Conservation (phyloP, 1,140 invertebrate genomes). For the Trichomalopsis sarcophagae region DNA sequence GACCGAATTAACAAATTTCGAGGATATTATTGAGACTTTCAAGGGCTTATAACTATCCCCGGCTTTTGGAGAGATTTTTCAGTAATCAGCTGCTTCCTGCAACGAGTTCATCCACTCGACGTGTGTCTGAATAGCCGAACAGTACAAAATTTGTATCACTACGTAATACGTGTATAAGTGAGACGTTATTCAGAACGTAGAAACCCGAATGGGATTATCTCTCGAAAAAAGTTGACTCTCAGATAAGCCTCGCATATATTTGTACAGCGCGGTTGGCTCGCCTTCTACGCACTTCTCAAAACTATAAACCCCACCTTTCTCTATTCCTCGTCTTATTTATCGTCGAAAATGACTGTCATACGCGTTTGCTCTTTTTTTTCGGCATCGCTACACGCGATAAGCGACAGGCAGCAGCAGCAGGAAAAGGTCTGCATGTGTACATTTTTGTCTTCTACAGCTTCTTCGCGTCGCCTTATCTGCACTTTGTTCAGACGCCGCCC, state of each 20-base stretch:
- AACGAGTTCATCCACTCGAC: no score
- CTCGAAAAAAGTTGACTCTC: not conserved
- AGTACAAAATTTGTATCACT: not conserved
- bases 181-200: not conserved
- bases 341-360: not conserved
- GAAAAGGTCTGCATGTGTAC: constrained; percentile 18
- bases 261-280: not conserved
- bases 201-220: not conserved
- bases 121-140: not conserved
- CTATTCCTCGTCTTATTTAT: not conserved
- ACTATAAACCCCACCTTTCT: constrained; percentile 7
- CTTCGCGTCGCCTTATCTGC: constrained; percentile 57
- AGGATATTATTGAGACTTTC: not conserved
- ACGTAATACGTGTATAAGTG: not conserved
- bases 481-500: constrained; percentile 58
- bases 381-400: no score
- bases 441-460: constrained; percentile 39
- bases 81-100: not conserved
- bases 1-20: not conserved
- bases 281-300: not conserved
- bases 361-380: not conserved
- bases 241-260: not conserved
- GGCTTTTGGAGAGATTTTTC: no score
- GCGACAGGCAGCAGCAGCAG: not conserved
- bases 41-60: not conserved